These are phyloP conservation scores for Drosophila mercatorum DNA, from an alignment of 2,888 invertebrate genomes.

Conservation along the genomic window DNA sequence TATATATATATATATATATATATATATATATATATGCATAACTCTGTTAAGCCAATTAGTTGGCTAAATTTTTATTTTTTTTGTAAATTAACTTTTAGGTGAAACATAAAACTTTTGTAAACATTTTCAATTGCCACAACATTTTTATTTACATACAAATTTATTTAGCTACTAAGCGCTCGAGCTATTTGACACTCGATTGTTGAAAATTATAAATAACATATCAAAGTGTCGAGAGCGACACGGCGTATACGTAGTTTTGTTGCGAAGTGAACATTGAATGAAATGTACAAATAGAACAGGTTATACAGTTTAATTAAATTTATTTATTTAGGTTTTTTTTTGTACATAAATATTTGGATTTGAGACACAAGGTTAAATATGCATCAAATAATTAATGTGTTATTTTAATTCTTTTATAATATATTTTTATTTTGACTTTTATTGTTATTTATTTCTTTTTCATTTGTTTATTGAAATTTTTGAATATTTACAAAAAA, in stretches of 20 bases:
- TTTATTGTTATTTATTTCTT: background rate
- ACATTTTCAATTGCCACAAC: constrained; percentile 45
- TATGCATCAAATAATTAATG: background rate
- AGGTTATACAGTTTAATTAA: background rate
- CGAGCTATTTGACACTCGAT: constrained; percentile 29
- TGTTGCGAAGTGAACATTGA: background rate
- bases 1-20: background rate
- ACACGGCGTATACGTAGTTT: constrained; percentile 8
- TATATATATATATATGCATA: constrained; percentile 10
- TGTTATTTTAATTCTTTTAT: background rate
- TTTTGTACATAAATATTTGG: background rate
- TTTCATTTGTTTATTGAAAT: background rate
- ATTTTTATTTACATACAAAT: constrained; percentile 30
- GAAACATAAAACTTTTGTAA: constrained; percentile 24
- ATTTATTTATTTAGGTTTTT: background rate
- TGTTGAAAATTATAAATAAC: constrained; percentile 5
- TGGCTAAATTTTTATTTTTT: constrained; percentile 9
- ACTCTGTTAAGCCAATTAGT: constrained; percentile 43
- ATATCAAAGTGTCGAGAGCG: constrained; percentile 3
- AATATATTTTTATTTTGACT: background rate
- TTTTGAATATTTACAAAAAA: background rate
- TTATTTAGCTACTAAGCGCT: constrained; percentile 39
- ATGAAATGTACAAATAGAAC: background rate
- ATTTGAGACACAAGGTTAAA: background rate
- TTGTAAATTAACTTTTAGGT: constrained; percentile 29